Conservation (phyloP, 1,140 invertebrate species). For the Sitophilus oryzae region DNA sequence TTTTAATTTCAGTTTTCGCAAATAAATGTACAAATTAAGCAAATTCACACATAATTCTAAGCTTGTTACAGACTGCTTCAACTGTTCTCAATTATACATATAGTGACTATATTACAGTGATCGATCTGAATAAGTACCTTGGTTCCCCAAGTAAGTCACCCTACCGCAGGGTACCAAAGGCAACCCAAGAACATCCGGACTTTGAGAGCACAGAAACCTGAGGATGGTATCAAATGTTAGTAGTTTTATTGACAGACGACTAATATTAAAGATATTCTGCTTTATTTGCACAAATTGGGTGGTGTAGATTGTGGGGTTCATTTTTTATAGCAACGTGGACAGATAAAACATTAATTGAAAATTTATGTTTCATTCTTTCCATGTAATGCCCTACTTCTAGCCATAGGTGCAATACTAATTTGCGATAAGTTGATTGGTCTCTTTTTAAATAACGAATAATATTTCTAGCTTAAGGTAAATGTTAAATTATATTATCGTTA, state of each 20-base stretch:
- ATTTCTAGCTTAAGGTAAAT: too few species aligned
- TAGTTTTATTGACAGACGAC: neutral
- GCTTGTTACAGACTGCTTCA: neutral
- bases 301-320: neutral
- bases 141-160: constrained; percentile 42
- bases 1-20: too few species aligned
- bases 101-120: neutral
- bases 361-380: too few species aligned
- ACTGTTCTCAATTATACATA: neutral
- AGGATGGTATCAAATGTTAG: constrained; percentile 25
- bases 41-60: neutral
- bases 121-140: constrained; percentile 32
- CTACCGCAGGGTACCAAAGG: constrained; percentile 44
- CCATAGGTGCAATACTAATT: constrained; percentile 39
- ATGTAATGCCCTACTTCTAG: constrained; percentile 5
- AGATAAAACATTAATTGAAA: too few species aligned
- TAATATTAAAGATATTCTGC: neutral
- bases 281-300: neutral
- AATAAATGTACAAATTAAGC: too few species aligned
- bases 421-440: constrained; percentile 31
- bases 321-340: too few species aligned
- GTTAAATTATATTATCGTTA: too few species aligned
- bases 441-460: too few species aligned
- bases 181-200: constrained; percentile 44
- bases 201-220: constrained; percentile 46